Evolutionary conservation across 1,140 invertebrate genomes (phyloP).

Genomic region (Orius laevigatus): DNA sequence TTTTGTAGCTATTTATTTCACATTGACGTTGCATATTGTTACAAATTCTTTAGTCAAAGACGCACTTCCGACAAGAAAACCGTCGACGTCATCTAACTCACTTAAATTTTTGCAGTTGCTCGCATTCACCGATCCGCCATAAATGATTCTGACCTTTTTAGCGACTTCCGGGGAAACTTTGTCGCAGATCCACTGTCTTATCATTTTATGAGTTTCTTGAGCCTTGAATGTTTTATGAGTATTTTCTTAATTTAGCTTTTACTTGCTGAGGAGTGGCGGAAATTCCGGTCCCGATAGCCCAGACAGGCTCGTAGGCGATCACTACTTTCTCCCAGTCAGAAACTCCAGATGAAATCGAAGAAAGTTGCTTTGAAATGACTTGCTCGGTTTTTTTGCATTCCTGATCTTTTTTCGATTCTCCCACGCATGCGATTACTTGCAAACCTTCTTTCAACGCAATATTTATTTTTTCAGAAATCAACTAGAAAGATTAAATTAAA

Average conservation of each 20-base stretch:
- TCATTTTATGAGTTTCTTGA: slow-evolving; percentile 17
- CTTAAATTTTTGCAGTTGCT: slow-evolving; percentile 15
- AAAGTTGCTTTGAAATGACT: slow-evolving; percentile 32
- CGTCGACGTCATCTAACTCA: slow-evolving; percentile 19
- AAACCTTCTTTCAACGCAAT: slow-evolving; percentile 76
- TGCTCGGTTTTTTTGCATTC: slow-evolving; percentile 90
- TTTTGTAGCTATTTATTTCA: too few relatives aligned
- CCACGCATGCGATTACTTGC: slow-evolving; percentile 92
- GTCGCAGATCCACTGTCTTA: slow-evolving; percentile 7
- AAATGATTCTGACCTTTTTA: slow-evolving; percentile 16
- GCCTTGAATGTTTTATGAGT: slow-evolving; percentile 22
- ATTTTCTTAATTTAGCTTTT: neutral
- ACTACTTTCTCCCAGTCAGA: slow-evolving; percentile 22
- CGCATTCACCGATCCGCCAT: slow-evolving; percentile 21
- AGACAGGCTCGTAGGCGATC: slow-evolving; percentile 42
- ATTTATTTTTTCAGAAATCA: slow-evolving; percentile 82
- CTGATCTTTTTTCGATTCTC: slow-evolving; percentile 90
- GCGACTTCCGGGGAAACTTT: slow-evolving; percentile 6
- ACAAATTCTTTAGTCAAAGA: slow-evolving; percentile 14
- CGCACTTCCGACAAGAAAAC: slow-evolving; percentile 21
- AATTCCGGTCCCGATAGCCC: slow-evolving; percentile 43
- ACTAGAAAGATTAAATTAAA: slow-evolving; percentile 27
- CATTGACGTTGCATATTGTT: neutral
- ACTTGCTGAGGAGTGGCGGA: slow-evolving; percentile 31
- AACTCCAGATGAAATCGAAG: neutral